A percentile compares a stretch with the other conserved stretches of the same genome.
Conservation (phyloP, 2,113 vertebrate genomes). For the Fregata magnificens region DNA sequence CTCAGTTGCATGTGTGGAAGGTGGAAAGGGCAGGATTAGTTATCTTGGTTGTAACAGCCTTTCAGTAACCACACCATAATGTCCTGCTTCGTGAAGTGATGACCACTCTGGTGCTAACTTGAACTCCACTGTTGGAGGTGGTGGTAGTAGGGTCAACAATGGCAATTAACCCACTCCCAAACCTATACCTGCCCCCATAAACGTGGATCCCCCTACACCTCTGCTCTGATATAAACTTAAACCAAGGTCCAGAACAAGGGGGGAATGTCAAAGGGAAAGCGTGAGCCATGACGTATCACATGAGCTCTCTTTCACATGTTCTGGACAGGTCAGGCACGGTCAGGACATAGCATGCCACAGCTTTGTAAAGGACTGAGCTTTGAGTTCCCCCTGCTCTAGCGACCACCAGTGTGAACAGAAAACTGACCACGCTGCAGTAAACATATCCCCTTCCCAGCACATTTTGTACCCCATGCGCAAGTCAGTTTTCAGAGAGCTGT, state of each 20-base stretch:
- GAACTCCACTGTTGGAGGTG: background rate
- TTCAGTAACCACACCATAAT: background rate
- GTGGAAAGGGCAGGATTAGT: background rate
- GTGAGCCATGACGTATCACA: background rate
- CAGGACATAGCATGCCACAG: background rate
- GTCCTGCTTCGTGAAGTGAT: background rate
- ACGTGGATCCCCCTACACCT: rapidly evolving
- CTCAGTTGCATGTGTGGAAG: background rate
- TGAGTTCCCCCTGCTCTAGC: background rate
- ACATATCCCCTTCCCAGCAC: background rate
- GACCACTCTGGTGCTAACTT: background rate
- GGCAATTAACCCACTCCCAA: background rate
- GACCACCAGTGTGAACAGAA: background rate
- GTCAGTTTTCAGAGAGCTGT: background rate
- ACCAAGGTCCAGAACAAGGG: background rate
- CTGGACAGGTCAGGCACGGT: background rate
- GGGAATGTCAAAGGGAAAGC: background rate
- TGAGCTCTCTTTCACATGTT: background rate
- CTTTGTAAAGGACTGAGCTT: background rate
- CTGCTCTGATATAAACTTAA: background rate
- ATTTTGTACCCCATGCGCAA: background rate
- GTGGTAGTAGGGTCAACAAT: background rate
- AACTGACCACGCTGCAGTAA: background rate
- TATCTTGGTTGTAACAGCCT: background rate
- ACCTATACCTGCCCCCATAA: background rate